Percentiles rank a stretch among this genome's conserved stretches.
phyloP scores from a whole-genome alignment of 2,797 vertebrate species.

The Crenichthys baileyi region DNA sequence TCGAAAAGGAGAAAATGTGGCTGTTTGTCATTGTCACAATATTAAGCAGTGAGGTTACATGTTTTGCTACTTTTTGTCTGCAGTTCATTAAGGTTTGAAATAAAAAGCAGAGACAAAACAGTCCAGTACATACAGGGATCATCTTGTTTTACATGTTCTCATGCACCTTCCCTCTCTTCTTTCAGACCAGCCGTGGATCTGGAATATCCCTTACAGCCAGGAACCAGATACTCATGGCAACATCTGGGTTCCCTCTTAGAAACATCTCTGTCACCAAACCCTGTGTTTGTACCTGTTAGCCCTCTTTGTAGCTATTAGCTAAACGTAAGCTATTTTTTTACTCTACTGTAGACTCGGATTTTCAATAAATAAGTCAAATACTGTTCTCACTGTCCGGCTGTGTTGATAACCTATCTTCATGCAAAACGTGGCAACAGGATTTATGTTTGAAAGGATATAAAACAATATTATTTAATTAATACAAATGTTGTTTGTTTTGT shows the following conservation, averaged over 20 bases:
- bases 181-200: constrained; percentile 95
- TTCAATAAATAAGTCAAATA: constrained; percentile 47
- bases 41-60: no score
- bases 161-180: constrained; percentile 27
- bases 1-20: no score
- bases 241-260: constrained; percentile 91
- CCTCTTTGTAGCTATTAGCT: constrained; percentile 24
- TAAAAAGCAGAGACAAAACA: no score
- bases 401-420: constrained; percentile 4
- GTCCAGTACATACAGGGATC: neutral
- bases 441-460: neutral
- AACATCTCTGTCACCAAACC: neutral
- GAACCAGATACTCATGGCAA: constrained; percentile 94
- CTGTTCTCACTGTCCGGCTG: neutral
- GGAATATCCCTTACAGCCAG: constrained; percentile 92
- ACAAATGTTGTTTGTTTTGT: neutral
- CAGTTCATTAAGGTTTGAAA: no score
- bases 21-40: no score
- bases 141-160: neutral
- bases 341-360: constrained; percentile 17
- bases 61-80: no score
- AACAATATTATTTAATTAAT: neutral
- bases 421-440: neutral
- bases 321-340: constrained; percentile 52
- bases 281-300: constrained; percentile 8